These are phyloP conservation scores for Tetramorium bicarinatum DNA, from an alignment of 2,888 invertebrate species.

Conservation along the genomic window DNA sequence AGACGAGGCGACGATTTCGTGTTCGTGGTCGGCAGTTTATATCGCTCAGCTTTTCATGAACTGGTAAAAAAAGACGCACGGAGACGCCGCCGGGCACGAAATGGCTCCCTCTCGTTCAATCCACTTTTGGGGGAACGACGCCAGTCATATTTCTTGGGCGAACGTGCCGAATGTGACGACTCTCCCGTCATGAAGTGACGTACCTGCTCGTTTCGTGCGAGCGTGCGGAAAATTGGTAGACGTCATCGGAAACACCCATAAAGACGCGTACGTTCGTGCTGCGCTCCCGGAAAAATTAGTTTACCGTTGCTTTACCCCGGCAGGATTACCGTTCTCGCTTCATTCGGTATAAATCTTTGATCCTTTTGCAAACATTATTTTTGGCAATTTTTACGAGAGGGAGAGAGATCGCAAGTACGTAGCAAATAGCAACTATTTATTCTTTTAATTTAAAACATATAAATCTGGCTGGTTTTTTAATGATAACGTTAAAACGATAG, in stretches of 20 bases:
- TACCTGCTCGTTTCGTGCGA: conserved; percentile 33
- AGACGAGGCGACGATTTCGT: conserved; percentile 48
- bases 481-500: conserved; percentile 3
- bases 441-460: background rate
- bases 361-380: background rate
- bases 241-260: conserved; percentile 45
- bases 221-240: conserved; percentile 48
- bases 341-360: conserved; percentile 40
- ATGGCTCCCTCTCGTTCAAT: conserved; percentile 57
- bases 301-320: conserved; percentile 38
- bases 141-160: conserved; percentile 53
- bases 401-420: background rate
- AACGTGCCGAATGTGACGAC: conserved; percentile 57
- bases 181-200: conserved; percentile 38
- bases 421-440: background rate
- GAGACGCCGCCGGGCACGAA: conserved; percentile 52
- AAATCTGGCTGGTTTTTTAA: background rate
- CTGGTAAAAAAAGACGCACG: conserved; percentile 39
- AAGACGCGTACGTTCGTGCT: conserved; percentile 27
- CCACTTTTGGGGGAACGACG: conserved; percentile 53
- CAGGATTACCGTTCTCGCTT: conserved; percentile 19
- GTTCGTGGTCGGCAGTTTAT: conserved; percentile 51
- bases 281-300: conserved; percentile 36
- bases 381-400: background rate
- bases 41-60: conserved; percentile 54